Conservation (phyloP, 2,888 invertebrate genomes). For the Belgica antarctica region DNA sequence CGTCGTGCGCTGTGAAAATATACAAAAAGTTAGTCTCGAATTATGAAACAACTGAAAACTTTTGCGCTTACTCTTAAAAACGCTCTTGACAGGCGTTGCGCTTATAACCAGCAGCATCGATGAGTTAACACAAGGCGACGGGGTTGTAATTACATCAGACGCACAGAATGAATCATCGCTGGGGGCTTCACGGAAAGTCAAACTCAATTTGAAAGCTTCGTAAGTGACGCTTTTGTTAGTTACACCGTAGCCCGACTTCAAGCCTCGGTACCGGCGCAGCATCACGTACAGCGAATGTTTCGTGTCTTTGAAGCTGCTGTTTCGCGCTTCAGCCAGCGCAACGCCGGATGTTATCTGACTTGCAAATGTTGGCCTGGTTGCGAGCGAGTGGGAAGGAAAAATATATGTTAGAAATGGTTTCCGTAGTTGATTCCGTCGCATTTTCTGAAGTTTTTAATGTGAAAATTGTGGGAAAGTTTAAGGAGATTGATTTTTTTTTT, state of each 20-base stretch:
- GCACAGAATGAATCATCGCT: constrained; percentile 55
- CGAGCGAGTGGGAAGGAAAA: no score
- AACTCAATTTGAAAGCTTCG: constrained; percentile 69
- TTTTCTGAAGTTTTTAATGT: no score
- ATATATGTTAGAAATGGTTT: no score
- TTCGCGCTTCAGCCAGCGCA: constrained; percentile 57
- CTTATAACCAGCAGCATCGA: constrained; percentile 65
- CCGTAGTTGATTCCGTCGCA: no score
- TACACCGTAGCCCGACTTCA: constrained; percentile 63
- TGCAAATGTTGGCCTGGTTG: constrained; percentile 68
- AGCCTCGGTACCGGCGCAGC: constrained; percentile 65
- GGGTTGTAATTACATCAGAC: constrained; percentile 45
- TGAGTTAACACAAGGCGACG: constrained; percentile 49
- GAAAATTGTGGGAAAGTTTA: no score
- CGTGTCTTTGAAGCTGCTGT: constrained; percentile 54
- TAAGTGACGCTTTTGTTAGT: constrained; percentile 62
- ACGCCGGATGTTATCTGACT: constrained; percentile 70
- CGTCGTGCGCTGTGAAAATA: constrained; percentile 50
- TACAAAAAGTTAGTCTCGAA: neutral
- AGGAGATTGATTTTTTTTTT: no score
- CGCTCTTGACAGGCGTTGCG: constrained; percentile 70
- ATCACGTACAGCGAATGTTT: constrained; percentile 62
- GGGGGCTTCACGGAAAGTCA: constrained; percentile 65
- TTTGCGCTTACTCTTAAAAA: constrained; percentile 67
- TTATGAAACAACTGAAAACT: no score